A percentile compares a stretch with the other conserved stretches of the same genome.
Conservation (phyloP, 2,888 invertebrate genomes). For the Eudasyphora cyanicolor region DNA sequence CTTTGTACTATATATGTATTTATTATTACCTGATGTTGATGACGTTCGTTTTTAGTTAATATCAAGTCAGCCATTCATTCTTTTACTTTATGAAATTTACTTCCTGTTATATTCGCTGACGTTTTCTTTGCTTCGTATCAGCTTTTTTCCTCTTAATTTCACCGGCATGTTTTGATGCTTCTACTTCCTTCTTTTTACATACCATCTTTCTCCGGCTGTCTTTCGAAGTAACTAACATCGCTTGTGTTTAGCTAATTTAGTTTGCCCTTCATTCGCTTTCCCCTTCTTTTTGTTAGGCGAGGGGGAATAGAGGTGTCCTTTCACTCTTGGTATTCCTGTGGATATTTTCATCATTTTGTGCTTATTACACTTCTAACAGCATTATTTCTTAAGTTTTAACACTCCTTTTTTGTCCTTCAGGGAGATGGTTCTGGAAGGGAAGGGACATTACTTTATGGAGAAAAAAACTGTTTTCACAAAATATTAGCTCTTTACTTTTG, state of each 20-base stretch:
- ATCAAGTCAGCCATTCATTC: slow-evolving; percentile 42
- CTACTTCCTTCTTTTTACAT: background rate
- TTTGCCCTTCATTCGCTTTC: slow-evolving; percentile 32
- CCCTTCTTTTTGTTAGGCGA: too few relatives aligned
- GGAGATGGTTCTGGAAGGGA: background rate
- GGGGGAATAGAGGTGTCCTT: background rate
- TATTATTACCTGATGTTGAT: slow-evolving; percentile 33
- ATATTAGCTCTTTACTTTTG: slow-evolving; percentile 35
- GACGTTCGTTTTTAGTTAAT: slow-evolving; percentile 29
- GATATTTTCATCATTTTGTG: slow-evolving; percentile 49
- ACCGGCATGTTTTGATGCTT: slow-evolving; percentile 35
- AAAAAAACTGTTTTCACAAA: slow-evolving; percentile 22
- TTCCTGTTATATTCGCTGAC: background rate
- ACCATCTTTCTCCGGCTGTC: slow-evolving; percentile 29
- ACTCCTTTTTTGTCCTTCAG: slow-evolving; percentile 34
- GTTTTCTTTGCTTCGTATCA: slow-evolving; percentile 5
- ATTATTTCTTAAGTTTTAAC: slow-evolving; percentile 63
- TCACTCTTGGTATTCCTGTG: background rate
- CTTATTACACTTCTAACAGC: slow-evolving; percentile 61
- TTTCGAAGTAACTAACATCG: slow-evolving; percentile 64
- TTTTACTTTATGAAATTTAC: background rate
- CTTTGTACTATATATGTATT: background rate
- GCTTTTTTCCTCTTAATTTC: slow-evolving; percentile 31
- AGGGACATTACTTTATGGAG: background rate
- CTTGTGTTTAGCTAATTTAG: slow-evolving; percentile 71